Evolutionary conservation across 92 coral and sea anemone species (phyloP).

Genomic region (Porites lobata): DNA sequence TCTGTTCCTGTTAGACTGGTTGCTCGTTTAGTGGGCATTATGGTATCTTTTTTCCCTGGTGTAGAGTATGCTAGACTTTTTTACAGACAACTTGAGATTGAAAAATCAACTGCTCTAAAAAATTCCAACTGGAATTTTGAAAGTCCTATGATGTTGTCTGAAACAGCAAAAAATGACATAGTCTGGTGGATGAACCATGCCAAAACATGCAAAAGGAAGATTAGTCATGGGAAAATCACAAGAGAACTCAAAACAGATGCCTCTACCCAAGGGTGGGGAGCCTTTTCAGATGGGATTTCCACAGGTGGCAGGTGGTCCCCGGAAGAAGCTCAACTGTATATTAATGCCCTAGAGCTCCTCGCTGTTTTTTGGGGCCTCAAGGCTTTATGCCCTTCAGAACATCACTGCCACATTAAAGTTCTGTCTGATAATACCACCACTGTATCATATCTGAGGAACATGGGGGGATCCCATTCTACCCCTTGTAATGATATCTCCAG

Average conservation of each 20-base stretch:
- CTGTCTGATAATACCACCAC: too few relatives aligned
- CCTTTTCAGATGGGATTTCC: too few relatives aligned
- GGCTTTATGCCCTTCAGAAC: too few relatives aligned
- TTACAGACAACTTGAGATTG: constrained; percentile 34
- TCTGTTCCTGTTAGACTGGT: constrained; percentile 18
- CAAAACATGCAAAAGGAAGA: constrained; percentile 30
- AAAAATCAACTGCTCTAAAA: constrained; percentile 35
- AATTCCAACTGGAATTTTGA: constrained; percentile 26
- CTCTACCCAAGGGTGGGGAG: constrained; percentile 43
- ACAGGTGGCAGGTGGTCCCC: too few relatives aligned
- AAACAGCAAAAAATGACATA: constrained; percentile 27
- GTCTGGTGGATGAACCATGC: constrained; percentile 33
- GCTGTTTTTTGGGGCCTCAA: too few relatives aligned
- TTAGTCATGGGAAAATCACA: constrained; percentile 40
- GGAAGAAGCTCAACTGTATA: too few relatives aligned
- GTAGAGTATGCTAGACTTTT: constrained; percentile 44
- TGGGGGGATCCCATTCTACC: too few relatives aligned
- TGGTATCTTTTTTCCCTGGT: constrained; percentile 51
- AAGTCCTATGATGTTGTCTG: constrained; percentile 16
- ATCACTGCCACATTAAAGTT: too few relatives aligned
- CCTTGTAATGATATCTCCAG: too few relatives aligned
- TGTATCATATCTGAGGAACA: too few relatives aligned
- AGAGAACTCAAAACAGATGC: constrained; percentile 32
- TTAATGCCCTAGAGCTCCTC: too few relatives aligned
- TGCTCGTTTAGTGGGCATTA: constrained; percentile 43